Conservation (phyloP, 2,113 vertebrate species). For the Pollachius pollachius region DNA sequence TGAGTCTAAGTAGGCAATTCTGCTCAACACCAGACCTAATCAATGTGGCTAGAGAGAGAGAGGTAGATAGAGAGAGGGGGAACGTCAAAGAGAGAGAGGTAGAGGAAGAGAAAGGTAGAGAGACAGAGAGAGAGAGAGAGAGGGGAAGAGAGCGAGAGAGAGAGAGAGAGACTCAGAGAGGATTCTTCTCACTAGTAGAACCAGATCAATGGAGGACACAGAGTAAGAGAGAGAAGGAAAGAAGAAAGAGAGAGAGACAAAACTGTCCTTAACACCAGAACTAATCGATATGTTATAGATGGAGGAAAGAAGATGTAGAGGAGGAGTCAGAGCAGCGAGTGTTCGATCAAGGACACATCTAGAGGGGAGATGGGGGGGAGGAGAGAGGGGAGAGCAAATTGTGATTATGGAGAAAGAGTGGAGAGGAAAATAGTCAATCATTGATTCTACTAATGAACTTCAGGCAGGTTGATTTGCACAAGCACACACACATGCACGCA, state of each 20-base stretch:
- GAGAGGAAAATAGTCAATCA: too few species aligned
- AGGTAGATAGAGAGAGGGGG: constrained; percentile 4
- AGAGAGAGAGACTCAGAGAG: constrained; percentile 9
- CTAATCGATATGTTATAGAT: not conserved
- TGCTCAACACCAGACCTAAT: constrained; percentile 63
- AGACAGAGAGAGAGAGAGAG: not conserved
- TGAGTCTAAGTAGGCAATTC: constrained; percentile 58
- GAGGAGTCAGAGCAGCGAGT: not conserved
- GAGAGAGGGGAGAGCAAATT: not conserved
- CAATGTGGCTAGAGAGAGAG: constrained; percentile 45
- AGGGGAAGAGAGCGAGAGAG: not conserved
- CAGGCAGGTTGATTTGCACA: too few species aligned
- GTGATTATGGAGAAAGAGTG: not conserved
- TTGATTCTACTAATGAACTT: too few species aligned
- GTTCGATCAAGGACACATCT: not conserved
- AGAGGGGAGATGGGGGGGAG: not conserved
- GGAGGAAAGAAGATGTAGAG: not conserved
- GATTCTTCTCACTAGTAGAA: not conserved
- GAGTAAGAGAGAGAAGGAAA: constrained; percentile 3
- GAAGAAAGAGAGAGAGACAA: not conserved
- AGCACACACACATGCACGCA: too few species aligned
- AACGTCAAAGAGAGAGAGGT: constrained; percentile 31
- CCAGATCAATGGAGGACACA: not conserved
- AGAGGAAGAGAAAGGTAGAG: not conserved
- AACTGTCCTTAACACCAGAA: not conserved